Conservation (phyloP, 2,797 vertebrate species). For the Ctenopoma multispine region DNA sequence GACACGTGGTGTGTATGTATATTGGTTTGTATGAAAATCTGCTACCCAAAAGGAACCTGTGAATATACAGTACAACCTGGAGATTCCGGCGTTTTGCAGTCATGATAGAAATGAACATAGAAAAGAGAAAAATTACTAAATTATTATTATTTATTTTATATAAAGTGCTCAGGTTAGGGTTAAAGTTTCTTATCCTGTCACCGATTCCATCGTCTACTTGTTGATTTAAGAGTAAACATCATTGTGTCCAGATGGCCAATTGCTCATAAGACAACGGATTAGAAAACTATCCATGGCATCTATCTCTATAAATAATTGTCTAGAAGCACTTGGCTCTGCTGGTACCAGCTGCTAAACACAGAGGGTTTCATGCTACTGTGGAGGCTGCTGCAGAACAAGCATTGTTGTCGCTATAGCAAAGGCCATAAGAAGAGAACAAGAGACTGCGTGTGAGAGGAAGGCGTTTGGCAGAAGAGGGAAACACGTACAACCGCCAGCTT, state of each 20-base stretch:
- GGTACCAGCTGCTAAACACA: conserved; percentile 68
- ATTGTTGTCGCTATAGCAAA: conserved; percentile 54
- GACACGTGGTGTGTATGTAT: no score
- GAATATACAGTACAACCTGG: not conserved
- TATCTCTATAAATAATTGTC: conserved; percentile 82
- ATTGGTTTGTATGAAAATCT: no score
- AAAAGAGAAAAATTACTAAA: not conserved
- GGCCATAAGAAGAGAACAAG: conserved; percentile 38
- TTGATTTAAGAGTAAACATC: conserved; percentile 59
- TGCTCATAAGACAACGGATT: conserved; percentile 75
- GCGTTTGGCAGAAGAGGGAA: conserved; percentile 19
- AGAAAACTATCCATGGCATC: conserved; percentile 81
- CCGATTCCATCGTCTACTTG: conserved; percentile 28
- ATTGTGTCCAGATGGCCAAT: conserved; percentile 58
- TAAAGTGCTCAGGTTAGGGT: not conserved
- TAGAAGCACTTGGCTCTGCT: conserved; percentile 51
- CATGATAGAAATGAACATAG: not conserved
- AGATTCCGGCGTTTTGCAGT: conserved; percentile 4
- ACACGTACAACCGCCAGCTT: conserved; percentile 15
- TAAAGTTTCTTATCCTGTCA: conserved; percentile 18
- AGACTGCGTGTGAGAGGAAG: conserved; percentile 25
- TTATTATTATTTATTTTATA: no score
- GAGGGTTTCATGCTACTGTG: conserved; percentile 48
- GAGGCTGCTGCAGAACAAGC: conserved; percentile 50
- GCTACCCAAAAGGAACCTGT: not conserved